Base-by-base conservation (phyloP, 2,113 vertebrate genomes). In the Vicugna pacos region DNA sequence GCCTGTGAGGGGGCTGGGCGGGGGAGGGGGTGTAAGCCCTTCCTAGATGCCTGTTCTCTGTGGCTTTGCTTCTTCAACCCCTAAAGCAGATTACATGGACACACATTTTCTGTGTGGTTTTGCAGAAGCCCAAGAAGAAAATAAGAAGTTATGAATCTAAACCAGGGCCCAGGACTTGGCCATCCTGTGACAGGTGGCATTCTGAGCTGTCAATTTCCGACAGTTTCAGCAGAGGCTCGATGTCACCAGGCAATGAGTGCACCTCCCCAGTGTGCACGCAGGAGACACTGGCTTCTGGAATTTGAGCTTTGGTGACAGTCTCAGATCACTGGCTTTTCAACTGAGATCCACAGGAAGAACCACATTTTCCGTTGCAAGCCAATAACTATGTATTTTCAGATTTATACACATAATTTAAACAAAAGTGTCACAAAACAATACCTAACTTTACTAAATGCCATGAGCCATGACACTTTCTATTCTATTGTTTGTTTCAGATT, bases 191-290 rank as follows among this genome's bases (percentile, higher is more conserved):
- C 81, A 81, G 48, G 8, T 17, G 13, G 56, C 30, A 48, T 8
- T 7, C 52, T 48, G 8, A 30, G 60, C 22, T 69, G n/a, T 22
- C 62, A 42, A 5, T 35, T 46, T 24, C 2, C 28, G 52, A 24
- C 5, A 1, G 30, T 12, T 42, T 42, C 8, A 2, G 46, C 4
- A n/a, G 32, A 46, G 0, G 22, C 52, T 9, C 11, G 14, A 12
- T 5, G 65, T 22, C 69, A 32, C 4, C 30, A 65, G 56, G 48
- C 58, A 15, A 28, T 28, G 30, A 28, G 62, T 64, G 77, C 12
- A 16, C n/a, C 62, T n/a, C 8, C 12, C n/a, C 4, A 4, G 30
- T 2, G 11, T 4, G 26, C 13, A 6, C 0, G 4, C 1, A 5
- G 87, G n/a, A 56, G 87, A 28, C 1, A 0, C 6, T 0, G 3